Evolutionary conservation across 2,888 invertebrate genomes (phyloP), one percentile per base, ranked within the genome.

Genomic region (Protodeltote pygarga): DNA sequence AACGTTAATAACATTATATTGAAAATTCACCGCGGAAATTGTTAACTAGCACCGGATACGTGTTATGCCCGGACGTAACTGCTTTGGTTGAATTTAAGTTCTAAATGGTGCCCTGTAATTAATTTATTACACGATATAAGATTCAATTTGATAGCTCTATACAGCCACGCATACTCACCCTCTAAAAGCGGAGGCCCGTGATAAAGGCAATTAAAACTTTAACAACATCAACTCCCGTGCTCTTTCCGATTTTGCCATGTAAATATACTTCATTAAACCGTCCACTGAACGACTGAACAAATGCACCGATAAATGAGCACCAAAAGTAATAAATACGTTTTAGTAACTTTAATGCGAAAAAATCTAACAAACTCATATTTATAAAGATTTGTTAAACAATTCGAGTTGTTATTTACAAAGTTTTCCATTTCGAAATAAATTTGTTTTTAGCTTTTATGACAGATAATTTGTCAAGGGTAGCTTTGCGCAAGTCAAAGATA

Each of bases 141-240:
- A 81, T 85, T 83, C 77, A 86, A 85, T 83, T 83, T 77, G 74
- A 83, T 81, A 87, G 82, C 79, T 65, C 41, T 73, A 73, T 70
- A 73, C 76, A 77, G 77, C 73, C 74, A 83, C 81, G 80, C 84
- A 81, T 81, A 81, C 82, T 78, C 78, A 70, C 73, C 73, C 79
- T 80, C 79, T 83, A 79, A 85, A 85, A 83, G 82, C 81, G 77
- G 77, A 81, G 73, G 78, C 73, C 81, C 77, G 73, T 80, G 82
- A 84, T 86, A 87, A 87, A 88, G 87, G 87, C 88, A 88, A 89
- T 89, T 89, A 87, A 88, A 88, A 88, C 85, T 89, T 87, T 84
- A 84, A 82, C 83, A 82, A 68, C 81, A 84, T 82, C 78, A 77
- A 76, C 78, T 83, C 78, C 75, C 75, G 71, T 72, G 78, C 82